phyloP scores from a whole-genome alignment of 1,140 invertebrate genomes.

The Aphis gossypii region DNA sequence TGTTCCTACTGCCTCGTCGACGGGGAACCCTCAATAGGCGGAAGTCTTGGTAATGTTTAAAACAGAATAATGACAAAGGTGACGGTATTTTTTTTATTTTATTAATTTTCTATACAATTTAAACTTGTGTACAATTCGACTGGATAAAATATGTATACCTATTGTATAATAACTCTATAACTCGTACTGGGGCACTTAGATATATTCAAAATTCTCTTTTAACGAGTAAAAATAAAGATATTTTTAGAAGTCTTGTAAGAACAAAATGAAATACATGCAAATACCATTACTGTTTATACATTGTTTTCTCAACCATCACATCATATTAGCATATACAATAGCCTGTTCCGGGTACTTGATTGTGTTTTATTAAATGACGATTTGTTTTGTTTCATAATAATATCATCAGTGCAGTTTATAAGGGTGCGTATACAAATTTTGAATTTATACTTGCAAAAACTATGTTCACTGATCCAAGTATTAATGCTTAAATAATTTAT shows the following conservation, averaged over 20 bases:
- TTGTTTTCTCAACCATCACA: conserved; percentile 17
- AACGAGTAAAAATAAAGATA: conserved; percentile 5
- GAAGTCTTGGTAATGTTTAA: conserved; percentile 21
- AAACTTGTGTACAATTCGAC: neutral
- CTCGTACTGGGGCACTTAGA: neutral
- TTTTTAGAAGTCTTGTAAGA: neutral
- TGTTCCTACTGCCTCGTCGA: neutral
- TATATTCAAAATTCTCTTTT: neutral
- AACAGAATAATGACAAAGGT: conserved; percentile 9
- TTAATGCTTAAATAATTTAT: neutral
- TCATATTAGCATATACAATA: conserved; percentile 1
- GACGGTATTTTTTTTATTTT: conserved; percentile 2
- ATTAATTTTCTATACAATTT: neutral
- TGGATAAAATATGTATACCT: neutral
- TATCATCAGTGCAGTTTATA: neutral
- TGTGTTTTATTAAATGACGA: conserved; percentile 12
- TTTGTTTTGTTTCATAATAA: conserved; percentile 18
- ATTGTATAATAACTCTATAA: too few relatives aligned
- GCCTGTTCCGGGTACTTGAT: neutral
- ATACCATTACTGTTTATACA: conserved; percentile 3
- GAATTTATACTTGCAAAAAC: neutral
- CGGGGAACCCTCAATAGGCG: neutral
- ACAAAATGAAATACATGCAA: neutral
- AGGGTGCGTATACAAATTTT: neutral
- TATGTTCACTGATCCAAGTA: neutral